phyloP scores from a whole-genome alignment of 2,113 vertebrate species.

The Phalacrocorax pelagicus region DNA sequence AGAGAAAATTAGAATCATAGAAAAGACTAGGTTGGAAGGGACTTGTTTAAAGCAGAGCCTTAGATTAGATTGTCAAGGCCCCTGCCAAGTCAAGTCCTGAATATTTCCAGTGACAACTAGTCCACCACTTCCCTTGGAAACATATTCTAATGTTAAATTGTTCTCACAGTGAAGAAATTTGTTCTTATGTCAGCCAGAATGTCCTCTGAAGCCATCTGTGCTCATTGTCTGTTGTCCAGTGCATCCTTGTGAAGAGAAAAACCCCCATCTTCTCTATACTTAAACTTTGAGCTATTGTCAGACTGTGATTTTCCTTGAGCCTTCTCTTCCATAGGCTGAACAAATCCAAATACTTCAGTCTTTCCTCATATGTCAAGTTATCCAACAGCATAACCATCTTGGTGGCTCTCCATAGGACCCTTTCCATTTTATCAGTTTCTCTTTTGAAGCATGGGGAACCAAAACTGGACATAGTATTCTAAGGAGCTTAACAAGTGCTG shows the following conservation, averaged over 20 bases:
- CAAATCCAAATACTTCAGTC: not conserved
- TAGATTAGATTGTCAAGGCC: not conserved
- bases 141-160: not conserved
- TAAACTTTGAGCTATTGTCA: not conserved
- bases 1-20: not conserved
- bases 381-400: not conserved
- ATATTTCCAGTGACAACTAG: not conserved
- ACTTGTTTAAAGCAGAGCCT: not conserved
- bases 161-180: not conserved
- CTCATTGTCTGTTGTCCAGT: not conserved
- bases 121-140: not conserved
- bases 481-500: not conserved
- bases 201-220: not conserved
- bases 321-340: not conserved
- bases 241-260: not conserved
- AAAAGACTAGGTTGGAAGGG: not conserved
- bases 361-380: not conserved
- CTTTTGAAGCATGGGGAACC: not conserved
- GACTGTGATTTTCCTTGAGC: not conserved
- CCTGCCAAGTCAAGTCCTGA: not conserved
- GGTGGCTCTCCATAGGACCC: not conserved
- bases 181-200: not conserved
- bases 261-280: not conserved
- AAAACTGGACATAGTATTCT: not conserved
- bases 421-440: not conserved